Evolutionary conservation across 2,797 vertebrate species (phyloP), one percentile per base, ranked within the genome.

Genomic region (Euthynnus affinis): DNA sequence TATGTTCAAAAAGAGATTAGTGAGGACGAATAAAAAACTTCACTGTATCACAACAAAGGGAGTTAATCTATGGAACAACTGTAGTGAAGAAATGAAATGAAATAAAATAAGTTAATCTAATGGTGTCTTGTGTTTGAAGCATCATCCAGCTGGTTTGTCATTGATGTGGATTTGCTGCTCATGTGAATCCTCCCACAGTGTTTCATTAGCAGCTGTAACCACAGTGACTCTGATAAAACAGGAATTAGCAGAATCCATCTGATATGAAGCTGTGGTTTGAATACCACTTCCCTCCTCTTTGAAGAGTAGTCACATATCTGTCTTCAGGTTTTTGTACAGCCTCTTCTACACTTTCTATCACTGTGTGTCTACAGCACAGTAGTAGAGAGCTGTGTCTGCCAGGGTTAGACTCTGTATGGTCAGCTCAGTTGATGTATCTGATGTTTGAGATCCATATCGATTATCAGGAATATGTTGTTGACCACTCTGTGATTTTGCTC

Each of bases 301-400:
- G 7, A 9, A 37, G 34, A 37, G 34, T 37, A 37, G 27, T 27
- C 7, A 37, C 0, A 37, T 9, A 9, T 9, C 7, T 9, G 34
- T 52, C 34, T 71, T 76, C 76, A 85, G 57, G 59, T 81, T 85
- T 79, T 78, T 83, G 77, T 83, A 58, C 51, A 84, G 78, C 52
- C 62, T 86, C 65, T 60, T 62, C 52, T 27, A 27, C 27, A 27
- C 27, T 27, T 27, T 27, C 27, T 27, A 27, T 27, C 27, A 27
- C 27, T 27, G 27, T 27, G 27, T 27, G 27, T 27, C 27, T 27
- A 27, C 0, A 27, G 27, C 81, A 76, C 89, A 89, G 84, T 76
- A 86, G 78, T 79, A 88, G 32, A 89, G 44, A 61, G 53, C 75
- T 61, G 71, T 40, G 78, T 88, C 27, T 27, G 27, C 72, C 71